Conservation (phyloP, 1,140 invertebrate species). For the Leptinotarsa undecemlineata region DNA sequence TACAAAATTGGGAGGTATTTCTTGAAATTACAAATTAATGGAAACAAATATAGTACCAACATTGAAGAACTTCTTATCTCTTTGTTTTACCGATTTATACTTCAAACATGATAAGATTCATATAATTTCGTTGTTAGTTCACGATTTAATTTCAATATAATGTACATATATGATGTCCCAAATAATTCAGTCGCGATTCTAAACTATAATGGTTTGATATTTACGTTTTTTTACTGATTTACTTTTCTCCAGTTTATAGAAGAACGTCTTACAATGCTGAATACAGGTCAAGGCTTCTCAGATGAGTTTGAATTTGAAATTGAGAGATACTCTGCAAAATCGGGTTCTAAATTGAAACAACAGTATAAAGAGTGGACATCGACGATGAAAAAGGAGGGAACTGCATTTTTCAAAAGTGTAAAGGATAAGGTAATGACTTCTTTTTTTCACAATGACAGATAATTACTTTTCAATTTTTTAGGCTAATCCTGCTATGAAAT, state of each 20-base stretch:
- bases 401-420: constrained; percentile 72
- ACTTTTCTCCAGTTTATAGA: constrained; percentile 79
- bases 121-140: too few relatives aligned
- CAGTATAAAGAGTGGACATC: constrained; percentile 75
- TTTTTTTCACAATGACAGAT: too few relatives aligned
- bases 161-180: too few relatives aligned
- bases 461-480: constrained; percentile 55
- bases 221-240: background rate
- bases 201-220: too few relatives aligned
- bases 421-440: constrained; percentile 68
- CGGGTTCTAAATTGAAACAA: constrained; percentile 73
- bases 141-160: too few relatives aligned
- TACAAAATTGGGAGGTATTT: too few relatives aligned
- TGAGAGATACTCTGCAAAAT: constrained; percentile 82
- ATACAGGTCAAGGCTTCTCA: constrained; percentile 85
- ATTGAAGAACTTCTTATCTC: too few relatives aligned
- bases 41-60: too few relatives aligned
- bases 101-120: too few relatives aligned
- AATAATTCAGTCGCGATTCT: too few relatives aligned
- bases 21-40: too few relatives aligned
- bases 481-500: constrained; percentile 82
- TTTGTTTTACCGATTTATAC: too few relatives aligned
- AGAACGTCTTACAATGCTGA: constrained; percentile 85
- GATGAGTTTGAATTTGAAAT: constrained; percentile 94
- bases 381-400: constrained; percentile 61